Evolutionary conservation across 2,797 vertebrate species (phyloP).

Genomic region (Poeciliopsis presidionis): DNA sequence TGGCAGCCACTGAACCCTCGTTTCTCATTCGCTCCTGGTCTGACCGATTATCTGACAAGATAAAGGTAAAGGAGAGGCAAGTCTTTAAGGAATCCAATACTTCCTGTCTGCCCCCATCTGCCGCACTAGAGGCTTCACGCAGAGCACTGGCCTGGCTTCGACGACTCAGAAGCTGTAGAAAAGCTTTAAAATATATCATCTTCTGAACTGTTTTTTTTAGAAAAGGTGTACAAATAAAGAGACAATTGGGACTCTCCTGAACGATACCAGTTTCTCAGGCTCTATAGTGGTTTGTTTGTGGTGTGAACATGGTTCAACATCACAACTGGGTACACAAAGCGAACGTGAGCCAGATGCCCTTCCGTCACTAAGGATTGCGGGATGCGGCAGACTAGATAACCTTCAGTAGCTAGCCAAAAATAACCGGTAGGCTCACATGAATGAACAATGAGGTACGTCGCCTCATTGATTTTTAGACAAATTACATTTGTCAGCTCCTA

Average conservation of each 20-base stretch:
- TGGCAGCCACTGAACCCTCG: slow-evolving; percentile 53
- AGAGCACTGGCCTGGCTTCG: not conserved
- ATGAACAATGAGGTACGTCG: not conserved
- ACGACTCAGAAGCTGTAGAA: not conserved
- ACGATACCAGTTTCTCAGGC: not conserved
- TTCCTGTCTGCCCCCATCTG: slow-evolving; percentile 29
- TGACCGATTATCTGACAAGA: slow-evolving; percentile 52
- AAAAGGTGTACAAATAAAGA: slow-evolving; percentile 3
- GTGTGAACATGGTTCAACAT: not conserved
- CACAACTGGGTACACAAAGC: not conserved
- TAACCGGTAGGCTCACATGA: not conserved
- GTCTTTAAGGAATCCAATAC: slow-evolving; percentile 49
- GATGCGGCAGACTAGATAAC: not conserved
- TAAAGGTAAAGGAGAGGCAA: slow-evolving; percentile 46
- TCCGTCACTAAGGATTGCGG: not conserved
- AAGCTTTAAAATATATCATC: not conserved
- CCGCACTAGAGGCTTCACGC: slow-evolving; percentile 1
- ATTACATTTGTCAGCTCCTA: not conserved
- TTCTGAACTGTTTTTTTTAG: not conserved
- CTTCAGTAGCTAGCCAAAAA: not conserved
- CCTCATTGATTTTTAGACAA: not conserved
- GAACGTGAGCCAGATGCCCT: not conserved
- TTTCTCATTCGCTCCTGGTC: slow-evolving; percentile 41
- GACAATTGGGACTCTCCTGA: not conserved
- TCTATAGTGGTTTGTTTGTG: not conserved